Evolutionary conservation across 2,113 vertebrate species (phyloP).

Genomic region (Sprattus sprattus): DNA sequence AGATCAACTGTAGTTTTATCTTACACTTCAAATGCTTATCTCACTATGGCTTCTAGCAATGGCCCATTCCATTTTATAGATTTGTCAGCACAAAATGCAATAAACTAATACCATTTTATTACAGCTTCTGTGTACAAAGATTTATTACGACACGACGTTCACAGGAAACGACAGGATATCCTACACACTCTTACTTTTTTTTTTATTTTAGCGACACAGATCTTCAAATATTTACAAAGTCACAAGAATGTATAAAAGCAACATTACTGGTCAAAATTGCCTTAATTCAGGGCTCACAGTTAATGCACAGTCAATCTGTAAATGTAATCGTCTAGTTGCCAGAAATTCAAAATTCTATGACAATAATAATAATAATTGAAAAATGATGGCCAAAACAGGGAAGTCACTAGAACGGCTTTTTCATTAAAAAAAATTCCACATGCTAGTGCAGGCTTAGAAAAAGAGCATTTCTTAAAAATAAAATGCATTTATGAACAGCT

Average conservation of each 20-base stretch:
- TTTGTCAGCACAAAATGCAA: conserved; percentile 99
- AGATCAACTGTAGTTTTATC: conserved; percentile 72
- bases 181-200: not conserved
- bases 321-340: not conserved
- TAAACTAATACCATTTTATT: conserved; percentile 98
- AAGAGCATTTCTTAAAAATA: not conserved
- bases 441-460: not conserved
- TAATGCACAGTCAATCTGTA: not conserved
- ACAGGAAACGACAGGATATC: conserved; percentile 38
- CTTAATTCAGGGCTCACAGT: not conserved
- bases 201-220: not conserved
- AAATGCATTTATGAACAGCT: not conserved
- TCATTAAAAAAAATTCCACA: not conserved
- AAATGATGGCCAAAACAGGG: not conserved
- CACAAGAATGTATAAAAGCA: conserved; percentile 42
- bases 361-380: too few species aligned
- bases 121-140: conserved; percentile 69
- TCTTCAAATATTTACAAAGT: conserved; percentile 40
- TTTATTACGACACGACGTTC: conserved; percentile 57
- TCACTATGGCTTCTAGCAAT: conserved; percentile 90
- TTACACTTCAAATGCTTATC: conserved; percentile 90
- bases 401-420: not conserved
- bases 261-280: not conserved
- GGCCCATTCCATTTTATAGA: conserved; percentile 97
- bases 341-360: not conserved